Base-by-base conservation (phyloP, 2,113 vertebrate genomes). In the Pollimyrus isidori region DNA sequence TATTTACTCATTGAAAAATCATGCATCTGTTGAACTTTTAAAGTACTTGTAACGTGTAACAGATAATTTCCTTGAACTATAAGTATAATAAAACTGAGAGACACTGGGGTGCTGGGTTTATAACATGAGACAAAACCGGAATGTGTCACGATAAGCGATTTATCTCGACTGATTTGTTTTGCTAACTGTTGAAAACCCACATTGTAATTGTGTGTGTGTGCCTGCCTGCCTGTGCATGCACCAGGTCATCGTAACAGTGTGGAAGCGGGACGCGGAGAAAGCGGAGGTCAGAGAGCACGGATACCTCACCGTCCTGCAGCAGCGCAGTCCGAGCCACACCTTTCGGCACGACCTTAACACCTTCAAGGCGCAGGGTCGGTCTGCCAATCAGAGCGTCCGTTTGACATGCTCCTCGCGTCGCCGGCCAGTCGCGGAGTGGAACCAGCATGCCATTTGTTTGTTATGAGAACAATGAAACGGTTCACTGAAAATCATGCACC, bases 211-310 rank as follows among this genome's bases (percentile, higher is more conserved):
- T 26, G 10, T 46, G 80, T 52, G 17, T 19, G 10, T 26, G 80
- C 46, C 42, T 45, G 45, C 45, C 9, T 42, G 45, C 45, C 23
- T 49, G 21, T 82, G 89, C 39, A 50, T 9, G 23, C 13, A 52
- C 49, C 93, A 97, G 97, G 95, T 98, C 30, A 94, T 97, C 48
- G 97, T 97, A 89, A 97, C 97, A 0, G 96, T 98, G 62, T 98
- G 97, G 97, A 96, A 95, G 53, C 93, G 96, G 89, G 96, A 97
- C 89, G 94, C 94, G 19, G 97, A 97, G 89, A 95, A 94, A 7
- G 93, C 93, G 0, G 96, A 97, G 93, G 95, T 97, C 90, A 95
- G 92, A 92, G 96, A 97, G 7, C 95, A 96, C 13, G 97, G 96
- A 52, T 98, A 97, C 93, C 94, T 97, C 50, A 94, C 95, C 80